These are phyloP conservation scores for Palythoa caribaeorum DNA, from an alignment of 92 coral and sea anemone genomes.

Conservation along the genomic window DNA sequence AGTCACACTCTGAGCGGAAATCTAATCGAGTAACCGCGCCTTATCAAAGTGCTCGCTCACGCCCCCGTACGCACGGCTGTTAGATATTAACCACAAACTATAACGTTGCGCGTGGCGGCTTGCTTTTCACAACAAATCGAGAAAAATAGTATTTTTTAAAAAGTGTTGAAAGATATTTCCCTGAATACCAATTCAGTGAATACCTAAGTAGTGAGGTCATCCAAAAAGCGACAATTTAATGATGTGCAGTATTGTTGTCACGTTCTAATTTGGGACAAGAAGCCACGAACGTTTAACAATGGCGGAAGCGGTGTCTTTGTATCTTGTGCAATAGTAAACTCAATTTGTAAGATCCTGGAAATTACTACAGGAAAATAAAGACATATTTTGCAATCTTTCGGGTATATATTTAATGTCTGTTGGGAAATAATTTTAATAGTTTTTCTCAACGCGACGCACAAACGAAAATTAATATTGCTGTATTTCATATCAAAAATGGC, in stretches of 20 bases:
- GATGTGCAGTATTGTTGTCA: constrained; percentile 8
- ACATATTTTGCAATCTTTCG: constrained; percentile 31
- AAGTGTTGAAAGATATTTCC: constrained; percentile 28
- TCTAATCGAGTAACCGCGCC: not conserved
- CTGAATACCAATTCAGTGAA: constrained; percentile 2
- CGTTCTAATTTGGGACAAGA: constrained; percentile 19
- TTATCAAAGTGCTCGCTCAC: not conserved
- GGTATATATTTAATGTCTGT: constrained; percentile 6
- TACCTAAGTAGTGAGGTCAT: constrained; percentile 21
- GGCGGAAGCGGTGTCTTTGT: constrained; percentile 8
- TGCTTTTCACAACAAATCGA: not conserved
- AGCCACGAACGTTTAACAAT: not conserved
- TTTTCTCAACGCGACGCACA: not conserved
- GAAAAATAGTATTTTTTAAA: not conserved
- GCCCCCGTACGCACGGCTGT: not conserved
- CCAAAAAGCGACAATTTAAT: not conserved
- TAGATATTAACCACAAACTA: not conserved
- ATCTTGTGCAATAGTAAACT: constrained; percentile 22
- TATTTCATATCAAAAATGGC: not conserved
- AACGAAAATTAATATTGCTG: constrained; percentile 4
- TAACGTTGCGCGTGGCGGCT: not conserved
- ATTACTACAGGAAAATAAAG: constrained; percentile 6
- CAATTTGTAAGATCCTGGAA: not conserved
- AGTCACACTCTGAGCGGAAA: not conserved
- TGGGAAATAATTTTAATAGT: not conserved